Evolutionary conservation across 2,888 invertebrate genomes (phyloP).

Genomic region (Orchesella flavescens): DNA sequence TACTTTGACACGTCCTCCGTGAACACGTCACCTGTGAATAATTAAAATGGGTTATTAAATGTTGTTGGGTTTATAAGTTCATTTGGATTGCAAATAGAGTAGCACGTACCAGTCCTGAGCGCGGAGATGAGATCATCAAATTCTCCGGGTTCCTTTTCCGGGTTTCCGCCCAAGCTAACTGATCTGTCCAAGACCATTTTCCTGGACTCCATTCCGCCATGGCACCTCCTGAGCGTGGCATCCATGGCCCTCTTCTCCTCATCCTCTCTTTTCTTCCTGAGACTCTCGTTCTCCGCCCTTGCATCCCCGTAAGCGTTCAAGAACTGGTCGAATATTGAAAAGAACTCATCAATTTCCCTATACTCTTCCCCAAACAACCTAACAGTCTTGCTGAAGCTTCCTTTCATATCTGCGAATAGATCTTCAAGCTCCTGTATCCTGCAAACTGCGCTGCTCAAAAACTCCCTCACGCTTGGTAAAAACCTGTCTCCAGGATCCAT

Average conservation of each 20-base stretch:
- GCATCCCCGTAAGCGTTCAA: slow-evolving; percentile 88
- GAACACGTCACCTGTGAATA: slow-evolving; percentile 64
- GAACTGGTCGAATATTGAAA: slow-evolving; percentile 93
- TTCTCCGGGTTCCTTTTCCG: slow-evolving; percentile 79
- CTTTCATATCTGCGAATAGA: slow-evolving; percentile 93
- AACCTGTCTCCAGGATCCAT: slow-evolving; percentile 82
- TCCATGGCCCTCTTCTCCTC: slow-evolving; percentile 83
- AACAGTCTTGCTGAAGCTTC: slow-evolving; percentile 81
- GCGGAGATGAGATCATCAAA: slow-evolving; percentile 98
- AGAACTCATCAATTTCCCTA: slow-evolving; percentile 93
- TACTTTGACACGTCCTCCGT: slow-evolving; percentile 62
- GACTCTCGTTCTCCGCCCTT: slow-evolving; percentile 89
- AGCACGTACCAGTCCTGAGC: slow-evolving; percentile 84
- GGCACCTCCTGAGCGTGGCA: slow-evolving; percentile 42
- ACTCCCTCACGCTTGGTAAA: slow-evolving; percentile 94
- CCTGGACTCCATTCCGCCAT: not conserved
- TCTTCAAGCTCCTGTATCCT: slow-evolving; percentile 94
- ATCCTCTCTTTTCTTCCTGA: slow-evolving; percentile 87
- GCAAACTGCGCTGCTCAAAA: slow-evolving; percentile 93
- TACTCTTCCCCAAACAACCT: slow-evolving; percentile 91
- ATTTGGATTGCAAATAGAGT: too few relatives aligned
- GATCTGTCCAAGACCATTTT: not conserved
- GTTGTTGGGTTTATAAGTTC: too few relatives aligned
- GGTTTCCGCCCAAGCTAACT: not conserved
- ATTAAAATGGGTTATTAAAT: slow-evolving; percentile 4